phyloP scores from a whole-genome alignment of 2,888 invertebrate genomes.

The Eucera pruinosa region DNA sequence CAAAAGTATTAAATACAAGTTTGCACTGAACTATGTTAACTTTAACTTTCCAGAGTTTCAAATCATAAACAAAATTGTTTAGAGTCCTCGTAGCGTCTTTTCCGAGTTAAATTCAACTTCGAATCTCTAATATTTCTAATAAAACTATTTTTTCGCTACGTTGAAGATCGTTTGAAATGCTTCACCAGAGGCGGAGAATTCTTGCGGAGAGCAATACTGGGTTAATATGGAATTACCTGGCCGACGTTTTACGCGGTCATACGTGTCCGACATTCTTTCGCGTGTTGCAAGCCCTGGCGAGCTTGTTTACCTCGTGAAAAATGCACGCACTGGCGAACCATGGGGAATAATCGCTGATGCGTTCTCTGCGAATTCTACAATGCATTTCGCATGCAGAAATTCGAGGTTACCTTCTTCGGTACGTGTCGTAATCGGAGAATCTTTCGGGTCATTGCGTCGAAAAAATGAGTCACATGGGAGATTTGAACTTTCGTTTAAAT shows the following conservation, averaged over 20 bases:
- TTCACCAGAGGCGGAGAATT: conserved; percentile 15
- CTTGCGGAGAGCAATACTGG: conserved; percentile 18
- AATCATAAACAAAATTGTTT: too few relatives aligned
- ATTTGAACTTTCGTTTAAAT: conserved; percentile 6
- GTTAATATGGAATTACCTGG: conserved; percentile 54
- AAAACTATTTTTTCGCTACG: too few relatives aligned
- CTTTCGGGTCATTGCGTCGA: conserved; percentile 3
- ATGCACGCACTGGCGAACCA: conserved; percentile 23
- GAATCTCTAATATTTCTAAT: too few relatives aligned
- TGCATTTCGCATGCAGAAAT: conserved; percentile 40
- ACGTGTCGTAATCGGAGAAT: conserved; percentile 26
- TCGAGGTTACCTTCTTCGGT: conserved; percentile 34
- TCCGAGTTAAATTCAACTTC: too few relatives aligned
- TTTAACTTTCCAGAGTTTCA: too few relatives aligned
- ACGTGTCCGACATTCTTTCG: conserved; percentile 50
- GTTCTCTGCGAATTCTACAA: conserved; percentile 19
- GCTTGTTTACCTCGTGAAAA: conserved; percentile 46
- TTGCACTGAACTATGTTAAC: too few relatives aligned
- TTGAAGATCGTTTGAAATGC: too few relatives aligned
- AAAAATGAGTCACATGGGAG: conserved; percentile 3
- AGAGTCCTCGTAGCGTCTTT: too few relatives aligned
- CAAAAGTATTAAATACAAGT: too few relatives aligned
- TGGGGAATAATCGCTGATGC: conserved; percentile 41
- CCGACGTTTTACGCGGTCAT: conserved; percentile 6
- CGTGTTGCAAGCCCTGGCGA: conserved; percentile 47